A percentile compares a stretch with the other conserved stretches of the same genome.
These are phyloP conservation scores for Falco punctatus DNA, from an alignment of 2,113 vertebrate genomes.

Conservation along the genomic window DNA sequence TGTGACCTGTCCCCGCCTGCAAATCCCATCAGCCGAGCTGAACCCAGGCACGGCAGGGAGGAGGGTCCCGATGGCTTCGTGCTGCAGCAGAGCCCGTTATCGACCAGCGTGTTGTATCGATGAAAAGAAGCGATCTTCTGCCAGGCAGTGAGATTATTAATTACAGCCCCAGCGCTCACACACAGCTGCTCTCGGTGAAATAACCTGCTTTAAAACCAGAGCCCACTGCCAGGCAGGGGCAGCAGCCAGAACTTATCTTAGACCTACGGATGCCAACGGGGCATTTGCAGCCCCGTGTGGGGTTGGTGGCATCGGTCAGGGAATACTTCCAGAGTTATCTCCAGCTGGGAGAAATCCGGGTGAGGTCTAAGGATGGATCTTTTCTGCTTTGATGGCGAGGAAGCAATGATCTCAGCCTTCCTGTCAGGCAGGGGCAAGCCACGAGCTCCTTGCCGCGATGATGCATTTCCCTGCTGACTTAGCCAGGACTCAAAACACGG, in stretches of 20 bases:
- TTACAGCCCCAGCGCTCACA: not conserved
- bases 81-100: not conserved
- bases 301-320: not conserved
- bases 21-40: not conserved
- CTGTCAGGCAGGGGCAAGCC: not conserved
- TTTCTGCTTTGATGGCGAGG: rapidly evolving
- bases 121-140: not conserved
- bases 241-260: not conserved
- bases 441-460: rapidly evolving
- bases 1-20: not conserved
- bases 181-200: rapidly evolving
- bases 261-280: not conserved
- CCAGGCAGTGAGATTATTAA: not conserved
- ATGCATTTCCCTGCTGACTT: not conserved
- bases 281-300: not conserved
- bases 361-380: not conserved
- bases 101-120: rapidly evolving
- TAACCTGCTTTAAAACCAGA: not conserved
- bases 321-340: not conserved
- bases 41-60: not conserved
- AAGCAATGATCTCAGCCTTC: not conserved
- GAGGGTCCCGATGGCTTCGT: not conserved
- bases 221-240: rapidly evolving
- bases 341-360: not conserved
- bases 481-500: not conserved